A percentile compares a stretch with the other conserved stretches of the same genome.
Evolutionary conservation across 2,113 vertebrate species (phyloP).

Genomic region (Anolis sagrei): DNA sequence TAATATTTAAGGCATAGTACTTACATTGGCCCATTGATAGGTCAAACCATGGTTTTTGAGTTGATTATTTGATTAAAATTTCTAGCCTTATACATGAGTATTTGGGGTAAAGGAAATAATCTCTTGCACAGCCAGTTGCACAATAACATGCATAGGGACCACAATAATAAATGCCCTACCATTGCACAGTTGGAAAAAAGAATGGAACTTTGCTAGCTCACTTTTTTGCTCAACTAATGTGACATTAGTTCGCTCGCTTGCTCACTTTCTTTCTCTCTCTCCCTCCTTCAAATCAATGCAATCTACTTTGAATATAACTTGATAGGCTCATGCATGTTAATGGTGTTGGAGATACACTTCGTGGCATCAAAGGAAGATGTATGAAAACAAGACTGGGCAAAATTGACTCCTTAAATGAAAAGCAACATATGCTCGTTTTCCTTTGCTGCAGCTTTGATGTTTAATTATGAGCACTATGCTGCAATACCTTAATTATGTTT

Average conservation of each 20-base stretch:
- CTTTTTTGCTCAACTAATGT: background rate
- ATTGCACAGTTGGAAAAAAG: background rate
- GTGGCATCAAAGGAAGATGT: background rate
- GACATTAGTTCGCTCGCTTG: background rate
- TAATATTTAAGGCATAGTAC: too few species aligned
- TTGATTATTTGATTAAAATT: too few species aligned
- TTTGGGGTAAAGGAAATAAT: too few species aligned
- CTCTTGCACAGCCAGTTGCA: background rate
- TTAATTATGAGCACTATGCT: background rate
- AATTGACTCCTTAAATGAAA: background rate
- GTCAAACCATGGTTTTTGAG: too few species aligned
- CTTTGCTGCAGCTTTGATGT: background rate
- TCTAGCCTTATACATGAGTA: too few species aligned
- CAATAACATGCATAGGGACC: background rate
- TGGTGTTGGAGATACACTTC: background rate
- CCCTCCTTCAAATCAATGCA: background rate
- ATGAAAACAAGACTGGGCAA: background rate
- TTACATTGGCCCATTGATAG: too few species aligned
- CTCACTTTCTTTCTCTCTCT: background rate
- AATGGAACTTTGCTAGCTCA: background rate
- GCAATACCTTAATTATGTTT: slow-evolving; percentile 1
- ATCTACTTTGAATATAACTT: background rate
- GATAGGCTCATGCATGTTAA: background rate
- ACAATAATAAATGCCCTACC: background rate
- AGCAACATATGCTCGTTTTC: background rate